Evolutionary conservation across 2,113 vertebrate species (phyloP), one percentile per base, ranked within the genome.

Genomic region (Cyanoramphus novaezelandiae): DNA sequence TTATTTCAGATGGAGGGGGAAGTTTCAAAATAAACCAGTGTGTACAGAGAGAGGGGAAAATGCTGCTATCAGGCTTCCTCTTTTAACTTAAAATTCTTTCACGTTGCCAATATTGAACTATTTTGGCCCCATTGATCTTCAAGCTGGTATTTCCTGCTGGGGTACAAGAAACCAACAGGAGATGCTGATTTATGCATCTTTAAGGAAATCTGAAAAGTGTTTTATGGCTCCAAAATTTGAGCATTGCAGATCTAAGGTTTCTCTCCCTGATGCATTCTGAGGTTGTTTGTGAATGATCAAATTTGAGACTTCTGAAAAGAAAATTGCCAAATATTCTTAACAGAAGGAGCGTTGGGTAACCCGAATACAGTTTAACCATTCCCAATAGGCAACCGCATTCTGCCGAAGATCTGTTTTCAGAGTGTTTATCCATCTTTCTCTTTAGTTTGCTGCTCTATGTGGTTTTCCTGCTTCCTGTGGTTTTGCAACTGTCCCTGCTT

Each of bases 401-500:
- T 90, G 62, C 62, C 28, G 37, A 76, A 4, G 10, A 0, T 9
- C 19, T 47, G 6, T 55, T 79, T 41, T 60, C 70, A 55, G 57
- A 60, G 12, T 18, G 53, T 65, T 88, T 59, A 5, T 60, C 83
- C 41, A 6, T 74, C 50, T 91, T 46, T 91, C 31, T 63, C 55
- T 81, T 16, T 27, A 97, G 95, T 59, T 88, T 94, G 88, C 88
- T 97, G 82, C 95, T 95, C 82, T 93, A 81, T 6, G 17, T 15
- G 80, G 72, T 83, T 92, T 90, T 94, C 24, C 88, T 97, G 79
- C 83, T 96, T 86, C 96, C 96, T 55, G 21, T 93, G 86, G 8
- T 91, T 90, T 13, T 97, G 86, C 91, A 91, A 31, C n/a, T 96
- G 82, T 53, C 60, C 23, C 4, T 95, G 50, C 0, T 39, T 8